These are phyloP conservation scores for Ceratina australensis DNA, from an alignment of 1,140 invertebrate species.

Conservation along the genomic window DNA sequence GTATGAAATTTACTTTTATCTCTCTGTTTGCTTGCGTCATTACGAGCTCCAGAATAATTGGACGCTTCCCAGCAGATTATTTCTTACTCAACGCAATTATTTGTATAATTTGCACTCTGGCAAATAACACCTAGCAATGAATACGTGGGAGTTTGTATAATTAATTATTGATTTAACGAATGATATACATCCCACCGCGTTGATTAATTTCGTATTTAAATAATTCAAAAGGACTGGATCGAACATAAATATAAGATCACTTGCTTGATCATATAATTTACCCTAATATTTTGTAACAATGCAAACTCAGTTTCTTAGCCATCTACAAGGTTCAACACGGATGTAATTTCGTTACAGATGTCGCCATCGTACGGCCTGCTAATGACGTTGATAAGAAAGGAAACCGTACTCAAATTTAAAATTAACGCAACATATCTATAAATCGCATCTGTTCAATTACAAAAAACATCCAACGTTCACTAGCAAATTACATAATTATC, in stretches of 20 bases:
- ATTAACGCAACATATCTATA: background rate
- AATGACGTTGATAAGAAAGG: conserved; percentile 31
- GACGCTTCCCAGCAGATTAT: background rate
- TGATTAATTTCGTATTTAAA: no score
- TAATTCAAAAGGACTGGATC: no score
- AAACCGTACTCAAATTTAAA: background rate
- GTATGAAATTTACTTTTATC: background rate
- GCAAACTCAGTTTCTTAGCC: conserved; percentile 10
- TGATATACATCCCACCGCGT: no score
- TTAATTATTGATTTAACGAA: no score
- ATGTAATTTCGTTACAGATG: conserved; percentile 35
- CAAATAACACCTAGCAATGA: no score
- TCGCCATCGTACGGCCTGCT: conserved; percentile 22
- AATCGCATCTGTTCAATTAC: background rate
- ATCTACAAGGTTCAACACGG: conserved; percentile 7
- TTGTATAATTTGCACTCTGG: no score
- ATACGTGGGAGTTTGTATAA: no score
- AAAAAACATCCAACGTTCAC: background rate
- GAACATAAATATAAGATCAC: no score
- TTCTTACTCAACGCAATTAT: no score
- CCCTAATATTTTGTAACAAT: background rate
- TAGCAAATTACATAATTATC: no score
- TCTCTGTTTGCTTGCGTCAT: background rate
- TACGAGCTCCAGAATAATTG: conserved; percentile 1
- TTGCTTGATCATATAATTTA: background rate